phyloP scores from a whole-genome alignment of 2,113 vertebrate genomes.

The Lanius collurio region DNA sequence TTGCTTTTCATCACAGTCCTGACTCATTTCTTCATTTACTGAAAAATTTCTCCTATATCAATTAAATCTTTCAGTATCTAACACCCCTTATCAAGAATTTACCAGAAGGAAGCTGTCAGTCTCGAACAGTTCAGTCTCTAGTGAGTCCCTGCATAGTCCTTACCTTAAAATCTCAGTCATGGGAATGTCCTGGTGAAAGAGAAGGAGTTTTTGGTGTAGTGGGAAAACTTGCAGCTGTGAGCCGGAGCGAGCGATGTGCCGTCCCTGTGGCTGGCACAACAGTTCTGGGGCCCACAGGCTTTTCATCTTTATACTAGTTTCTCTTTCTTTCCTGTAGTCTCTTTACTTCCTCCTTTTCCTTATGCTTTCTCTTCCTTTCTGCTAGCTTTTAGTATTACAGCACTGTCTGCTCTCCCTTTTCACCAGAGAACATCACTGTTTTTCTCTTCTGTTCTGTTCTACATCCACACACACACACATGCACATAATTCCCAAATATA shows the following conservation, averaged over 20 bases:
- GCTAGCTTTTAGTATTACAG: background rate
- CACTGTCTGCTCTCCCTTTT: background rate
- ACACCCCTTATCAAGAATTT: background rate
- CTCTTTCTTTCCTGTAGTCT: background rate
- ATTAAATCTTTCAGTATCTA: background rate
- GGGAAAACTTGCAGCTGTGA: background rate
- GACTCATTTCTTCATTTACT: background rate
- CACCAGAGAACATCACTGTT: background rate
- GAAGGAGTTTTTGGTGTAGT: background rate
- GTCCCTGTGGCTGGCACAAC: background rate
- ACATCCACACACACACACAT: too few relatives aligned
- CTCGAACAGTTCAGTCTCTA: background rate
- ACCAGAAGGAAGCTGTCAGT: background rate
- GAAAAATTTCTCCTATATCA: background rate
- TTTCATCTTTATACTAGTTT: background rate
- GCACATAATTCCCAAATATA: background rate
- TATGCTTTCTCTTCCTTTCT: background rate
- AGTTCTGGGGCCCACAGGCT: background rate
- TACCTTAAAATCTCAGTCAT: background rate
- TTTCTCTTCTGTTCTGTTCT: background rate
- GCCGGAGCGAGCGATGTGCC: rapidly evolving
- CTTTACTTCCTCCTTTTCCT: background rate
- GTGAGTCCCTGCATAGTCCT: background rate
- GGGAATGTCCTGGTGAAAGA: background rate
- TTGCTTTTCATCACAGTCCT: background rate